Conservation (phyloP, 2,888 invertebrate genomes). For the Imbricaverruca yamaguchii region DNA sequence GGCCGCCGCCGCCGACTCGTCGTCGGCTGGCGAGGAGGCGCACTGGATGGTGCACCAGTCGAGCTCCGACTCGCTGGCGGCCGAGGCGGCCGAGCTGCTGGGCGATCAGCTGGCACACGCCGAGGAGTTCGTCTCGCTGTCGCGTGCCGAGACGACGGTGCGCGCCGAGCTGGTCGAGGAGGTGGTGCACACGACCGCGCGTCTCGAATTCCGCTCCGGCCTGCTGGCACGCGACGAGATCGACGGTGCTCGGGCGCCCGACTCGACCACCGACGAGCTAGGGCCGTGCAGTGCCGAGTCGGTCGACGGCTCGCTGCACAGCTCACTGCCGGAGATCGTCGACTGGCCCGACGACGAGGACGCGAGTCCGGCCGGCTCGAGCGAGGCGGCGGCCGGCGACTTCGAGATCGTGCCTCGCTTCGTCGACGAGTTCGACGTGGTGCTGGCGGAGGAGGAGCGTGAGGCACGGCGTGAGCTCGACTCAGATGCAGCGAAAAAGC, state of each 20-base stretch:
- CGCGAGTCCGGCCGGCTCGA: background rate
- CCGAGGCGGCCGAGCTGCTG: background rate
- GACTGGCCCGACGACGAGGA: conserved; percentile 3
- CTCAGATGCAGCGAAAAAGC: background rate
- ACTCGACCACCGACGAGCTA: background rate
- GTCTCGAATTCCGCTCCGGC: background rate
- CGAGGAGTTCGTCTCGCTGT: background rate
- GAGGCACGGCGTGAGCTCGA: background rate
- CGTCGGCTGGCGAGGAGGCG: too few relatives aligned
- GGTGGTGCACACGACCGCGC: background rate
- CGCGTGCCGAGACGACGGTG: background rate
- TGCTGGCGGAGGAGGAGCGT: background rate
- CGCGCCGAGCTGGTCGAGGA: conserved; percentile 10
- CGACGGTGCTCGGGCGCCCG: background rate
- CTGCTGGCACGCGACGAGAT: background rate
- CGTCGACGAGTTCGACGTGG: background rate
- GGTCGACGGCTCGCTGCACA: background rate
- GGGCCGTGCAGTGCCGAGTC: background rate
- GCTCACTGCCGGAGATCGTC: conserved; percentile 5
- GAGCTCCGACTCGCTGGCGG: background rate
- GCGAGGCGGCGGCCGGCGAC: background rate
- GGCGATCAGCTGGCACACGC: background rate
- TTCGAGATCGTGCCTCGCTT: conserved; percentile 11
- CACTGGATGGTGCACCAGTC: background rate
- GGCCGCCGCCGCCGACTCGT: too few relatives aligned